Conservation (phyloP, 2,888 invertebrate genomes). For the Pyrrhosoma nymphula region DNA sequence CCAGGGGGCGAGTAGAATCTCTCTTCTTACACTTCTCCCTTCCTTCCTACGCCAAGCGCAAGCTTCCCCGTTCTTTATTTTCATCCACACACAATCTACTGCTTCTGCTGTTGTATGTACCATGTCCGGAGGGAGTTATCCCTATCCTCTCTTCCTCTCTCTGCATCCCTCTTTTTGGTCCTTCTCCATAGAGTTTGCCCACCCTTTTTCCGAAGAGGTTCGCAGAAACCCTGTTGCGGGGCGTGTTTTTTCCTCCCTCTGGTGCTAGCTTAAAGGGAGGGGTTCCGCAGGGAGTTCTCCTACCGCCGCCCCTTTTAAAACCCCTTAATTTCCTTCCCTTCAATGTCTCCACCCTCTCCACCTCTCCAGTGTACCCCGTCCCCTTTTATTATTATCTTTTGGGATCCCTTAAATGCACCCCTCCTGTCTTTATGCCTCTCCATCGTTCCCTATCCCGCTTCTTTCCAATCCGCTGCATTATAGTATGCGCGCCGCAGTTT, state of each 20-base stretch:
- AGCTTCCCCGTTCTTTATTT: background rate
- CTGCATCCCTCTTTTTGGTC: background rate
- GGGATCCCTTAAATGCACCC: constrained; percentile 20
- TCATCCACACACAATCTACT: background rate
- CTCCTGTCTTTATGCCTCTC: background rate
- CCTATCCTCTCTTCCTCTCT: background rate
- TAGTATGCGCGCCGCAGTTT: background rate
- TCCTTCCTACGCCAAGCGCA: background rate
- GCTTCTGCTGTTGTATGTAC: background rate
- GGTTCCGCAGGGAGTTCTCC: background rate
- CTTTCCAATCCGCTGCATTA: background rate
- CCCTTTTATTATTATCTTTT: constrained; percentile 33
- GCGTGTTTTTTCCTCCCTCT: background rate
- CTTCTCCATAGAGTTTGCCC: background rate
- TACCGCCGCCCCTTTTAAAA: constrained; percentile 16
- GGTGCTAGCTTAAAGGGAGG: no score
- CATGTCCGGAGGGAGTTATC: background rate
- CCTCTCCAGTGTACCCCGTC: background rate
- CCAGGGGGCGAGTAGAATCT: background rate
- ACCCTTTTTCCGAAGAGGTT: background rate
- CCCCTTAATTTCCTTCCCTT: constrained; percentile 16
- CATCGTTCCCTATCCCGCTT: background rate
- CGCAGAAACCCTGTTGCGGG: constrained; percentile 12
- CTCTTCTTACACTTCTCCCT: background rate
- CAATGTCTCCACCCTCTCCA: background rate